Percentiles rank a stretch among this genome's conserved stretches.
These are phyloP conservation scores for Drosophila serrata DNA, from an alignment of 1,140 invertebrate species.

Conservation along the genomic window DNA sequence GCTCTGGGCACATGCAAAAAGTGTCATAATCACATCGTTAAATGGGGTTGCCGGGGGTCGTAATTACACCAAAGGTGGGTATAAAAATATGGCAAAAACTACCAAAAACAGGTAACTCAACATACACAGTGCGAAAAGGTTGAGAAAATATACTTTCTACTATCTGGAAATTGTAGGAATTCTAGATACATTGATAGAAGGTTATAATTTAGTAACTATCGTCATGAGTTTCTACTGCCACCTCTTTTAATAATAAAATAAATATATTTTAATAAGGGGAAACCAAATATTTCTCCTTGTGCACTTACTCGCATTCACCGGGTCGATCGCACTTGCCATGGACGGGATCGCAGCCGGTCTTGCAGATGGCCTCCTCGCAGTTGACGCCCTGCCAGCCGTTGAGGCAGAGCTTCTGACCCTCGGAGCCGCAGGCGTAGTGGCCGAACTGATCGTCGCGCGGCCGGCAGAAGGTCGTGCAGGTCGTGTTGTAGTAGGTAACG, in stretches of 20 bases:
- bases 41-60: conserved; percentile 28
- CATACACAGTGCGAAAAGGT: background rate
- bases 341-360: conserved; percentile 94
- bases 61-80: conserved; percentile 49
- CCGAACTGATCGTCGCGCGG: conserved; percentile 97
- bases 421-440: conserved; percentile 95
- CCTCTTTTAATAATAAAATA: too few species aligned
- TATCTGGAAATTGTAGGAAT: background rate
- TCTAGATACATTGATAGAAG: too few species aligned
- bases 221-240: too few species aligned
- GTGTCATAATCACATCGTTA: conserved; percentile 82
- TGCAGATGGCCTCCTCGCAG: conserved; percentile 96
- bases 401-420: conserved; percentile 96
- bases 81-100: background rate
- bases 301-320: conserved; percentile 94
- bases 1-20: conserved; percentile 61
- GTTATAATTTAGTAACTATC: background rate
- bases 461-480: conserved; percentile 96
- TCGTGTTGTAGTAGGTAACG: conserved; percentile 97
- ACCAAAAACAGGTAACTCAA: conserved; percentile 9
- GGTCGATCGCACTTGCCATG: conserved; percentile 95
- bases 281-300: conserved; percentile 5
- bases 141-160: background rate
- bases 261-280: too few species aligned
- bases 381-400: conserved; percentile 97